A percentile compares a stretch with the other conserved stretches of the same genome.
Evolutionary conservation across 2,888 invertebrate species (phyloP).

Genomic region (Clanis bilineata): DNA sequence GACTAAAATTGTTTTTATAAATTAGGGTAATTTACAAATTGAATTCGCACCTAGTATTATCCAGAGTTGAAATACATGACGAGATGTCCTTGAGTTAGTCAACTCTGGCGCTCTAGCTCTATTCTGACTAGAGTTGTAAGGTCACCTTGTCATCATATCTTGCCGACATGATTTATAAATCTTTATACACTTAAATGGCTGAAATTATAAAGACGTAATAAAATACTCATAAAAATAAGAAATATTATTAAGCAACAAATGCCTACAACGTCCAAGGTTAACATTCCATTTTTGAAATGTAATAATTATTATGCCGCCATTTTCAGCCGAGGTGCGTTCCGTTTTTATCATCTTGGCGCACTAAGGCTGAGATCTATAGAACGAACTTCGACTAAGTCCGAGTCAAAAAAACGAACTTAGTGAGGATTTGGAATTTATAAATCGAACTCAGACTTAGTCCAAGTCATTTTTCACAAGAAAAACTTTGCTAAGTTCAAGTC

Average conservation of each 20-base stretch:
- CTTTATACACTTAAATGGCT: background rate
- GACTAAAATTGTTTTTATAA: too few species aligned
- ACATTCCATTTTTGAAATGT: background rate
- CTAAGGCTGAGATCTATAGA: too few species aligned
- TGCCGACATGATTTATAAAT: background rate
- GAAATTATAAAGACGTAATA: background rate
- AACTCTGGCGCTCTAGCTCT: background rate
- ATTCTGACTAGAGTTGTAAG: background rate
- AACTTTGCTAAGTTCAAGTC: too few species aligned
- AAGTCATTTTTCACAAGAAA: too few species aligned
- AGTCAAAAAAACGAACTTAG: too few species aligned
- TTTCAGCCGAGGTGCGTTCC: conserved; percentile 45
- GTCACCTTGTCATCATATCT: background rate
- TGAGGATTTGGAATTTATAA: too few species aligned
- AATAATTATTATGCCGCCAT: conserved; percentile 20
- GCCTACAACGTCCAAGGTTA: background rate
- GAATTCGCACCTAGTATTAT: background rate
- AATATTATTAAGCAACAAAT: background rate
- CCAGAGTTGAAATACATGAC: background rate
- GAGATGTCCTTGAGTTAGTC: background rate
- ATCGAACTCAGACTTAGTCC: too few species aligned
- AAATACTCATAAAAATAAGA: background rate
- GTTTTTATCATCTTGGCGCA: conserved; percentile 55
- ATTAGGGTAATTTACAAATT: background rate
- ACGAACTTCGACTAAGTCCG: too few species aligned